Percentiles rank a stretch among this genome's conserved stretches.
phyloP scores from a whole-genome alignment of 2,113 vertebrate genomes.

The Dicrurus megarhynchus region DNA sequence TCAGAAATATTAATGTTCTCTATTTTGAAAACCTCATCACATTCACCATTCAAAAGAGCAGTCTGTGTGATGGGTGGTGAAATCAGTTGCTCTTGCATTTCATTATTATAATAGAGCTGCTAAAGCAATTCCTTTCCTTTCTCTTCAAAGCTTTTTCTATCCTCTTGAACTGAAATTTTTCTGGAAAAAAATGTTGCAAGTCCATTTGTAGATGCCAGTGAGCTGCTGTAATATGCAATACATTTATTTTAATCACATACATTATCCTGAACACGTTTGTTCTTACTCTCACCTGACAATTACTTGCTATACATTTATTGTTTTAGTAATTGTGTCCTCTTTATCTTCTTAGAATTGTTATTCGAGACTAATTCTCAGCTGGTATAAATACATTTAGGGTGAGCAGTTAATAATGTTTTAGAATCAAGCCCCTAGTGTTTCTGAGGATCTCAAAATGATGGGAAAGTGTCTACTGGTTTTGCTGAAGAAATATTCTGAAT shows the following conservation, averaged over 20 bases:
- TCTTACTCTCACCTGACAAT: neutral
- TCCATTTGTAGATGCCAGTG: neutral
- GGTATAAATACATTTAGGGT: neutral
- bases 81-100: neutral
- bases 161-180: neutral
- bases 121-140: conserved; percentile 2
- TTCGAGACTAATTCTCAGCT: neutral
- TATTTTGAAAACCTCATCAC: neutral
- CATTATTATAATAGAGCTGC: neutral
- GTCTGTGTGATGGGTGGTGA: neutral
- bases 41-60: neutral
- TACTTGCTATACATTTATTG: neutral
- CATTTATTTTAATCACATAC: neutral
- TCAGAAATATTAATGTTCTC: neutral
- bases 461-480: neutral
- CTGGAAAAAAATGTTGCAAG: neutral
- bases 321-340: neutral
- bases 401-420: neutral
- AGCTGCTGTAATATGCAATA: neutral
- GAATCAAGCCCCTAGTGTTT: neutral
- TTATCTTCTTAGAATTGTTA: neutral
- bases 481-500: neutral
- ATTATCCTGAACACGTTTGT: neutral
- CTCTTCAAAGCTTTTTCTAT: neutral
- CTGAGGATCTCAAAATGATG: neutral